Evolutionary conservation across 1,140 invertebrate species (phyloP).

Genomic region (Dolichoris vasculosae): DNA sequence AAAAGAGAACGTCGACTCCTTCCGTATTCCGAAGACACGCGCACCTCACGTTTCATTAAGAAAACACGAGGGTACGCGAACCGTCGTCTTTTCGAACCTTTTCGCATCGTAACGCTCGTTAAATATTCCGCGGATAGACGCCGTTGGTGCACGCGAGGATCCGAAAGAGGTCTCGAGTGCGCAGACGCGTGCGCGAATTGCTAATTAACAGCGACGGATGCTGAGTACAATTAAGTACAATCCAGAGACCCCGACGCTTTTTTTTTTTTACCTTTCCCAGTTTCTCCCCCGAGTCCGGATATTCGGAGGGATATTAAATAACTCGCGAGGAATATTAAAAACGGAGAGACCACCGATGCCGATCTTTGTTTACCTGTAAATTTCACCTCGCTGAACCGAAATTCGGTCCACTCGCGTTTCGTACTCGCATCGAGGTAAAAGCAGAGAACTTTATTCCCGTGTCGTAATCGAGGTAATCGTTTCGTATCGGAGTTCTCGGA

Average conservation of each 20-base stretch:
- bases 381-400: too few relatives aligned
- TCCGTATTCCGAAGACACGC: neutral
- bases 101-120: neutral
- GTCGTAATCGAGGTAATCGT: neutral
- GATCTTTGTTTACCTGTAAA: neutral
- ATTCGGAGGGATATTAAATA: too few relatives aligned
- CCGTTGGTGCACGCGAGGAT: neutral
- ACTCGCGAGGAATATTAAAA: too few relatives aligned
- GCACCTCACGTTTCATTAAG: neutral
- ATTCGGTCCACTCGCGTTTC: neutral
- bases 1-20: neutral
- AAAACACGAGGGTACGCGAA: neutral
- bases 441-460: neutral
- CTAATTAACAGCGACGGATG: neutral
- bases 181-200: neutral
- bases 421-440: neutral
- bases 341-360: too few relatives aligned
- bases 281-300: too few relatives aligned
- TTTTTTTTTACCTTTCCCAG: too few relatives aligned
- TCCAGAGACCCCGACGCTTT: too few relatives aligned
- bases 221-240: too few relatives aligned
- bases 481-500: neutral
- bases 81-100: too few relatives aligned
- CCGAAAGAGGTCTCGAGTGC: neutral
- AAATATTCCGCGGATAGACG: neutral